Evolutionary conservation across 2,113 vertebrate genomes (phyloP), one percentile per base, ranked within the genome.

Genomic region (Cariama cristata): DNA sequence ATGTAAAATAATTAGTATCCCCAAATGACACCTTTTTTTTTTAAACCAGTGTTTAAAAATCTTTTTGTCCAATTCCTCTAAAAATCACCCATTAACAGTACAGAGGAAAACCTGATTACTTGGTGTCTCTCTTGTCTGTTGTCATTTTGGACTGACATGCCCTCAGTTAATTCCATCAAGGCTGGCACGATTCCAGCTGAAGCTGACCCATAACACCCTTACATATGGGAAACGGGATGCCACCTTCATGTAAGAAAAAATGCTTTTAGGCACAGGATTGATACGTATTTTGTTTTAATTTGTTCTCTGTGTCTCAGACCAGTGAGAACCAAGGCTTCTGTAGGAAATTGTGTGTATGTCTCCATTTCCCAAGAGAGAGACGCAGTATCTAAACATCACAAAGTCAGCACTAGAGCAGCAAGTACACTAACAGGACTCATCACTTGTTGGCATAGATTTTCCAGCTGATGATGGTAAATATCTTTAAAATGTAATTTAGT

Each of bases 401-500:
- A 40, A 66, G 44, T 28, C 10, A 3, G 82, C 63, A 74, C 47
- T 1, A 17, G 42, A 86, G 79, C 52, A 89, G 79, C 1, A 9
- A 32, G 24, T 35, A 52, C 23, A 13, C 77, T 18, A 20, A n/a
- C 22, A 15, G 58, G 81, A 95, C 52, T 86, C 58, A 94, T 52
- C 28, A 2, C 5, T 52, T 86, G 72, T 35, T 85, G 77, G 81
- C 74, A 47, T 55, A 94, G 87, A 88, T 95, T 97, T 98, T 94
- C 74, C 79, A 94, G 59, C 13, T 89, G 62, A 10, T 79, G 67
- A 58, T 92, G 89, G 71, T 35, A 79, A 92, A 94, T 60, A 60
- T 55, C 82, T 96, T 97, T 92, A 92, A 95, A 88, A 85, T 80
- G 40, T 83, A 96, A 94, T 94, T 82, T 53, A 93, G 73, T 95